Conservation (phyloP, 1,140 invertebrate genomes). For the Drosophila asahinai region DNA sequence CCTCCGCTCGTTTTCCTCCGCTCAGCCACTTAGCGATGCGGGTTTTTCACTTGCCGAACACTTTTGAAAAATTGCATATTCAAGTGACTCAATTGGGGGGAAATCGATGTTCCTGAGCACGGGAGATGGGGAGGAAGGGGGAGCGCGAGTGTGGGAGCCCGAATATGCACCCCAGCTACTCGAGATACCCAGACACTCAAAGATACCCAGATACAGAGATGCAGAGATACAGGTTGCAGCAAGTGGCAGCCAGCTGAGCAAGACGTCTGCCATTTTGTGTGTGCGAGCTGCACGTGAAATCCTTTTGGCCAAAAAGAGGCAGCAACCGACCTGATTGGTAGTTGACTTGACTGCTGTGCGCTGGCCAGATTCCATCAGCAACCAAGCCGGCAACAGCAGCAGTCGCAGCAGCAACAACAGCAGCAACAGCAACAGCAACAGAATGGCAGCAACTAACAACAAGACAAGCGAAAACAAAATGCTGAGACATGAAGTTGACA, state of each 20-base stretch:
- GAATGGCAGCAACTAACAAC: slow-evolving; percentile 40
- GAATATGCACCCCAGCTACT: slow-evolving; percentile 5
- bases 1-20: background rate
- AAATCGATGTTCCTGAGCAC: slow-evolving; percentile 12
- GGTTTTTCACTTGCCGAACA: slow-evolving; percentile 64
- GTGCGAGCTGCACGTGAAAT: slow-evolving; percentile 67
- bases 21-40: slow-evolving; percentile 62
- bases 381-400: slow-evolving; percentile 26
- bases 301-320: slow-evolving; percentile 73
- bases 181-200: slow-evolving; percentile 1
- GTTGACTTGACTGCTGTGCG: slow-evolving; percentile 71
- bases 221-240: slow-evolving; percentile 62
- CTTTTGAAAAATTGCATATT: slow-evolving; percentile 78
- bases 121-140: background rate
- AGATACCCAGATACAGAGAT: slow-evolving; percentile 15
- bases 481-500: slow-evolving; percentile 83
- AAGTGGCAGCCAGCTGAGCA: slow-evolving; percentile 49
- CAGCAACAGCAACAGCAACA: slow-evolving; percentile 40
- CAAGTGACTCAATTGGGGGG: slow-evolving; percentile 77
- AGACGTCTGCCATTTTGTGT: slow-evolving; percentile 79
- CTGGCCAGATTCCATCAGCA: slow-evolving; percentile 75
- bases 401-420: slow-evolving; percentile 42
- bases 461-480: slow-evolving; percentile 78
- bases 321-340: slow-evolving; percentile 80
- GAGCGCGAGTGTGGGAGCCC: background rate